Evolutionary conservation across 2,888 invertebrate species (phyloP), one percentile per base, ranked within the genome.

Genomic region (Andrena chrysosceles): DNA sequence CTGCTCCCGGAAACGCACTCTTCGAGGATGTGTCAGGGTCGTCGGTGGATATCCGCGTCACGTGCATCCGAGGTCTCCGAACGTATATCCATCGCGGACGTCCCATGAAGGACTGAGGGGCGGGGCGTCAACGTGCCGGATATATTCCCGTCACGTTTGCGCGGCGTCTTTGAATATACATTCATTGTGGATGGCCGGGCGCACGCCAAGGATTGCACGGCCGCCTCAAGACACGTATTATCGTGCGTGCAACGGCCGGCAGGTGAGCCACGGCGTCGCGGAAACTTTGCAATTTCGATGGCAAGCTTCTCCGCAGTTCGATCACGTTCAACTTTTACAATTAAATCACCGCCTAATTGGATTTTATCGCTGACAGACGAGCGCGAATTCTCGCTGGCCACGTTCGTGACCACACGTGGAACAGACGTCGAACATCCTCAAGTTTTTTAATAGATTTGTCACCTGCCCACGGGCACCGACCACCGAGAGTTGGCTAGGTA

Each of bases 61-160:
- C 78, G 80, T 48, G 70, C 54, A 26, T 0, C 42, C 8, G 79
- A 54, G 78, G 78, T 71, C 70, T 54, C 78, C 52, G 49, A 33
- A 33, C 66, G 71, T 56, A 67, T 63, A 81, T 72, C 67, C 54
- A 63, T 63, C 67, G 54, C 48, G 23, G n/a, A 48, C 35, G 10
- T 54, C 35, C 23, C 35, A 20, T 16, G 71, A 31, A 64, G 16
- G n/a, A n/a, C 67, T 31, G 13, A 31, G 42, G 42, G 42, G 42
- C 16, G 42, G 59, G 48, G 23, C 33, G 48, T 29, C 60, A 29
- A 13, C 10, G 20, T 16, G 66, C 66, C 35, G 54, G 54, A 29
- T 54, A n/a, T 35, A 82, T 80, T 81, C 80, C 10, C 60, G 74
- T 81, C 81, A 81, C 82, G 81, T 48, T 35, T 7, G 35, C 54